Base-by-base conservation (phyloP, 1,140 invertebrate genomes). In the Habropoda laboriosa region DNA sequence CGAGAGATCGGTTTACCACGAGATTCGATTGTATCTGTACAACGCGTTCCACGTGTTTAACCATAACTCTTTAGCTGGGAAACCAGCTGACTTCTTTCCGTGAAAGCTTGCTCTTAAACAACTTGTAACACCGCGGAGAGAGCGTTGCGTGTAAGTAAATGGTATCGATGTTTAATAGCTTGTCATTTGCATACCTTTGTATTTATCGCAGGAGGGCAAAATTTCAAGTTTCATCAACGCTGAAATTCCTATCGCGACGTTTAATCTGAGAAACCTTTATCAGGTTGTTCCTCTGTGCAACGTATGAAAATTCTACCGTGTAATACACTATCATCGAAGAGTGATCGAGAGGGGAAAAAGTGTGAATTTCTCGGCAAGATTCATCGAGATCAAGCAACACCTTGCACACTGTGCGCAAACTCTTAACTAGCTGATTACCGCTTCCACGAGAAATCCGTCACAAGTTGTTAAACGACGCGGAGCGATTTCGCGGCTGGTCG, bases 1-100 rank as follows among this genome's bases (percentile, higher is more conserved):
- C 53, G 12, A 21, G 10, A 51, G 45, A 64, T 53, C 40, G 24
- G 45, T 64, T 40, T n/a, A n/a, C 5, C 57, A n/a, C n/a, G 16
- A 1, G 58, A 74, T 74, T 13, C 58, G 72, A 74, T 74, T 18
- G 24, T 53, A 40, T 74, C 45, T 24, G 10, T 6, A 35, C 35
- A n/a, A 51, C 71, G 24, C 32, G 35, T 51, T 74, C 18, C 30
- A 30, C 51, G 12, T 27, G 67, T 57, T 55, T 40, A 38, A 8
- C 42, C 38, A 53, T 67, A 27, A 38, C n/a, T 73, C 2, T n/a
- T n/a, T n/a, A n/a, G n/a, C n/a, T n/a, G n/a, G n/a, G n/a, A 32
- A 18, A 58, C 24, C 16, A 18, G 6, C 0, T 1, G 27, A 47
- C 1, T 30, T 35, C n/a, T 13, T n/a, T 12, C n/a, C n/a, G n/a